phyloP scores from a whole-genome alignment of 64 coral and sea anemone genomes.

The Catalaphyllia jardinei region DNA sequence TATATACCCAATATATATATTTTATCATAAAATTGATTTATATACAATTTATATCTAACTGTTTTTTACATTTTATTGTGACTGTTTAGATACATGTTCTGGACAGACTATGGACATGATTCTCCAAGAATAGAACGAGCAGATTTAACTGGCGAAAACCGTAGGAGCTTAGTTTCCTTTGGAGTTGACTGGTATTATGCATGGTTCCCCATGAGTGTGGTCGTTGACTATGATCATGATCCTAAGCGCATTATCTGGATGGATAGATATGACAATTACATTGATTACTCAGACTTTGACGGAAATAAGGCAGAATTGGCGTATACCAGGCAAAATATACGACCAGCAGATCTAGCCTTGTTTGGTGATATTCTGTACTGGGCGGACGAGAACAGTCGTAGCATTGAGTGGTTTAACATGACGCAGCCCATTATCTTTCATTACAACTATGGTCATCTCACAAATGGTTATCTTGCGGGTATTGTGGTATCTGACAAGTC shows the following conservation, averaged over 20 bases:
- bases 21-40: too few species aligned
- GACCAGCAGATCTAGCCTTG: slow-evolving; percentile 42
- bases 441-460: slow-evolving; percentile 13
- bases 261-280: slow-evolving; percentile 17
- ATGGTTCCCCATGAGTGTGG: slow-evolving; percentile 30
- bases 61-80: background rate
- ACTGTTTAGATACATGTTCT: slow-evolving; percentile 32
- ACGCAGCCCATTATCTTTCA: background rate
- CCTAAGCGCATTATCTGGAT: slow-evolving; percentile 28
- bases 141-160: slow-evolving; percentile 29
- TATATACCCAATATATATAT: too few species aligned
- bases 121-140: slow-evolving; percentile 44
- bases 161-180: background rate
- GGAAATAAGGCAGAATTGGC: background rate
- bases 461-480: background rate
- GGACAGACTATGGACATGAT: slow-evolving; percentile 24
- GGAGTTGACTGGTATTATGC: background rate
- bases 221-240: slow-evolving; percentile 38
- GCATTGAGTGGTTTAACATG: slow-evolving; percentile 36
- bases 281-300: slow-evolving; percentile 38
- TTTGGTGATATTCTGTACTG: slow-evolving; percentile 18
- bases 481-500: slow-evolving; percentile 34
- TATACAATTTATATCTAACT: too few species aligned
- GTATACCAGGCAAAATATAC: background rate
- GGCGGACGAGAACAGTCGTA: slow-evolving; percentile 27